Percentiles rank a stretch among this genome's conserved stretches.
Conservation (phyloP, 2,797 vertebrate genomes). For the Ptychadena robeensis region DNA sequence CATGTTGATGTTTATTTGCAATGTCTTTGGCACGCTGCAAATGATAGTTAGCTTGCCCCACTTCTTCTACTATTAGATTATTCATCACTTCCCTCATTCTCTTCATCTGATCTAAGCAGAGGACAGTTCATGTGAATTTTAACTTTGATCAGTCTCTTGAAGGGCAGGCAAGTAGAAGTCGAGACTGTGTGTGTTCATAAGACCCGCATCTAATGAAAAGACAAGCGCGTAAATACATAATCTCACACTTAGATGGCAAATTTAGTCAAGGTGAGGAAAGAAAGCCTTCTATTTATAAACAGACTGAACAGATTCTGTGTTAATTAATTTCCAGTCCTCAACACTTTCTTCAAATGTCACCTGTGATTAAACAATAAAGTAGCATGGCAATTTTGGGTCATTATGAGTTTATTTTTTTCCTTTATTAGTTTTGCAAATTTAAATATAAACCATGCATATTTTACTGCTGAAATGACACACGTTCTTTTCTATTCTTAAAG, state of each 20-base stretch:
- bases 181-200: background rate
- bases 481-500: background rate
- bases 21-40: background rate
- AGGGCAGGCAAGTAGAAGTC: background rate
- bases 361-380: conserved; percentile 22
- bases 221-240: conserved; percentile 25
- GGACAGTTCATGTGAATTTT: conserved; percentile 15
- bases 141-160: conserved; percentile 36
- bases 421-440: background rate
- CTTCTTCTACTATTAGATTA: background rate
- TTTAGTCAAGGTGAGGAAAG: conserved; percentile 31
- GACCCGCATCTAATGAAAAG: background rate
- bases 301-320: background rate
- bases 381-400: background rate
- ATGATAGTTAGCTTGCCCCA: background rate
- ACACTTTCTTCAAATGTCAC: conserved; percentile 42
- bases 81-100: background rate
- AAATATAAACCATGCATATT: background rate
- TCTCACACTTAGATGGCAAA: background rate
- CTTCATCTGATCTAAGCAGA: conserved; percentile 34
- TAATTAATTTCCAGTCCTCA: conserved; percentile 48
- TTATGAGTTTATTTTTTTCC: background rate
- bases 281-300: conserved; percentile 34
- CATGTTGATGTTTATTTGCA: background rate
- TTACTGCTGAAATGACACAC: conserved; percentile 5